Base-by-base conservation (phyloP, 2,888 invertebrate species). In the Mesorhabditis spiculigera region DNA sequence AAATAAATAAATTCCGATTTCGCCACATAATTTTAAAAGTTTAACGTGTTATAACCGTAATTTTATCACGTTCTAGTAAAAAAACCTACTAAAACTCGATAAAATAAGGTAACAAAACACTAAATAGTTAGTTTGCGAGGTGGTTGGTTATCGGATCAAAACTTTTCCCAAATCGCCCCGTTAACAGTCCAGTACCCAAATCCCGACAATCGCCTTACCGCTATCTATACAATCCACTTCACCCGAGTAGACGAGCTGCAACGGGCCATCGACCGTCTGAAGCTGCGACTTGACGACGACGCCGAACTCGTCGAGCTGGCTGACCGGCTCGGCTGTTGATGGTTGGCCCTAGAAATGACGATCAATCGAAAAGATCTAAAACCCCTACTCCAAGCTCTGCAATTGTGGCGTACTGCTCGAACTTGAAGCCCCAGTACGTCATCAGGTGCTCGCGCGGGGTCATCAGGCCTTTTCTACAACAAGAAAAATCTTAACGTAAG, bases 371-470 rank as follows among this genome's bases (percentile, higher is more conserved):
- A 65, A 16, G 4, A 4, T 43, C 0, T 65, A 13, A 3, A 10
- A n/a, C n/a, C 8, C 4, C 3, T 65, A 8, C 6, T 4, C 10
- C 13, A 4, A 4, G 16, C 44, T 41, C 68, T 44, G 73, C 74
- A 4, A 63, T 70, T 5, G 81, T 80, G 63, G 78, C 70, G 66
- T 78, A 79, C 65, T 80, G 78, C 68, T 82, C 82, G 71, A 82
- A 81, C 63, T 81, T 81, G 70, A 70, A 73, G 45, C 82, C 82
- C 74, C 80, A 79, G 63, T 79, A 82, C 13, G 71, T 72, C 76
- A 79, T 78, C 65, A 73, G 62, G 50, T 72, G 71, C 5, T 78
- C 76, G 16, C 73, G 69, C 5, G 71, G 73, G 0, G 73, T 70
- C 71, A 70, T 69, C 4, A 65, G 66, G 4, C 50, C 68, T 41